Percentiles rank a stretch among this genome's conserved stretches.
Evolutionary conservation across 2,113 vertebrate genomes (phyloP).

Genomic region (Salvelinus namaycush): DNA sequence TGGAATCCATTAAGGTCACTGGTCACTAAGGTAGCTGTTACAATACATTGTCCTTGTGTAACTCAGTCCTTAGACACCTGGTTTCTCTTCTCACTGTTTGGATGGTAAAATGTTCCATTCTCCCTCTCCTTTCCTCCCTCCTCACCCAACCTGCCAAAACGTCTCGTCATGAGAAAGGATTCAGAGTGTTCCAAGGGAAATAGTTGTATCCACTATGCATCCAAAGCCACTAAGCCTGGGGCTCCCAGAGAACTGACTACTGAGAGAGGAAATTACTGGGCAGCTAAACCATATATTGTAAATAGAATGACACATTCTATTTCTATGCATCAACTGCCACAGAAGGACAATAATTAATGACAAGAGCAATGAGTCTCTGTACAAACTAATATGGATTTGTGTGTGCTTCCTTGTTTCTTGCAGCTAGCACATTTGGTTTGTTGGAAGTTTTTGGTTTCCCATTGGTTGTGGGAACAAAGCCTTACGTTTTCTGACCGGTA

Average conservation of each 20-base stretch:
- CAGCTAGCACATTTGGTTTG: too few species aligned
- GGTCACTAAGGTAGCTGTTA: slow-evolving; percentile 8
- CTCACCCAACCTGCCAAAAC: slow-evolving; percentile 30
- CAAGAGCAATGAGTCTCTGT: background rate
- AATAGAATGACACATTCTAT: too few species aligned
- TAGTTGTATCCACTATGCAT: slow-evolving; percentile 37
- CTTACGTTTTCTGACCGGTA: too few species aligned
- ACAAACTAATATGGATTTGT: background rate
- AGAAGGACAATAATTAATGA: background rate
- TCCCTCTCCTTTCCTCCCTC: slow-evolving; percentile 33
- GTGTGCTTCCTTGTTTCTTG: background rate
- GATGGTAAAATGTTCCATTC: slow-evolving; percentile 39
- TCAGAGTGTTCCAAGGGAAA: slow-evolving; percentile 58
- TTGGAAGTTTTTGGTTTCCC: too few species aligned
- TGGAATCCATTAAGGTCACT: slow-evolving; percentile 32
- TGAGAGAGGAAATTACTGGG: slow-evolving; percentile 7
- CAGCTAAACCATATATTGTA: background rate
- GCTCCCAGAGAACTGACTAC: slow-evolving; percentile 7
- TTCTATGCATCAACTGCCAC: background rate
- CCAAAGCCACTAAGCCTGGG: slow-evolving; percentile 35
- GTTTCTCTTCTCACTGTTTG: slow-evolving; percentile 15
- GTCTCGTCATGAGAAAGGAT: slow-evolving; percentile 51
- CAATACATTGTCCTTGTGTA: slow-evolving; percentile 19
- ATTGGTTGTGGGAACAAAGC: too few species aligned
- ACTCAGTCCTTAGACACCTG: slow-evolving; percentile 28